Evolutionary conservation across 2,888 invertebrate species (phyloP).

Genomic region (Troides aeacus): DNA sequence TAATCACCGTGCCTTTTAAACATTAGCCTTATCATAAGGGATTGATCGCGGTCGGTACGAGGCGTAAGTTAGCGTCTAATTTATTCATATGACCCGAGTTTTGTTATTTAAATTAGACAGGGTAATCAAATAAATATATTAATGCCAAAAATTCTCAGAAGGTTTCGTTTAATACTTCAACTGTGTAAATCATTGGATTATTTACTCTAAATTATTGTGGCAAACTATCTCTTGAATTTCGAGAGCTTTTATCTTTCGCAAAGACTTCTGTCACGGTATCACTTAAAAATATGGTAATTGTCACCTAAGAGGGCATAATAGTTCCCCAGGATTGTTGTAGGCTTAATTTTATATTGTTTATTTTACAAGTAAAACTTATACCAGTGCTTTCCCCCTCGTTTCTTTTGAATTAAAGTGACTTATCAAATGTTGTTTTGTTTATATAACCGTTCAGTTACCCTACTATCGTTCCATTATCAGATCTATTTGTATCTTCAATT

Average conservation of each 20-base stretch:
- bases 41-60: slow-evolving; percentile 17
- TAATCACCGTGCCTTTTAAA: slow-evolving; percentile 22
- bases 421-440: neutral
- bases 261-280: no score
- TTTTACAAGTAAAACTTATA: no score
- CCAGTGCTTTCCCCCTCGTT: neutral
- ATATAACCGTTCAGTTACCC: neutral
- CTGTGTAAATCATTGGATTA: neutral
- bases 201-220: neutral
- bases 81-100: slow-evolving; percentile 12
- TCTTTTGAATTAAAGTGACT: neutral
- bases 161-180: slow-evolving; percentile 9
- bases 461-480: neutral
- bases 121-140: slow-evolving; percentile 17
- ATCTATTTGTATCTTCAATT: neutral
- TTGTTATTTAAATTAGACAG: slow-evolving; percentile 19
- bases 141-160: slow-evolving; percentile 7
- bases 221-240: no score
- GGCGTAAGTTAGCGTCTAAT: slow-evolving; percentile 14
- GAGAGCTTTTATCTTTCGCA: no score
- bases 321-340: no score
- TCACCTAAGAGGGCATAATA: no score
- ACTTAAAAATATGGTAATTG: no score
- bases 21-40: slow-evolving; percentile 20
- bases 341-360: no score